Base-by-base conservation (phyloP, 2,113 vertebrate genomes). In the Sclerurus mexicanus region DNA sequence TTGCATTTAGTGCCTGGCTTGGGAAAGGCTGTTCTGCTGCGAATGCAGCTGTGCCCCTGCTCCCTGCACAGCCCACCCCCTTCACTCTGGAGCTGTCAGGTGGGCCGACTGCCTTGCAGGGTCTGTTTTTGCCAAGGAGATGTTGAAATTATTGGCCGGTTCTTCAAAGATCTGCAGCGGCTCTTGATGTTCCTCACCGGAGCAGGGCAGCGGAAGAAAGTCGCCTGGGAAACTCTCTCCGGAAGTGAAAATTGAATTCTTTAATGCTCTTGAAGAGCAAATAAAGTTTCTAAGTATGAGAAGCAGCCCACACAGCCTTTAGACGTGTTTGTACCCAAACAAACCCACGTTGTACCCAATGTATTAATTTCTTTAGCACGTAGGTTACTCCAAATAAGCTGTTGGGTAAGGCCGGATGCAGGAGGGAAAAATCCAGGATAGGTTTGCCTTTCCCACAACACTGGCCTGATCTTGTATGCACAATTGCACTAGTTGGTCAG, bases 151-250 rank as follows among this genome's bases (percentile, higher is more conserved):
- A 19, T 92, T 96, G 96, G 96, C 95, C 0, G 2, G 18, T 44
- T 89, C 95, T 97, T 96, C 93, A 97, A 96, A 97, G 96, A 14
- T 47, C 87, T 56, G 90, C 56, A 30, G 85, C 14, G 12, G 77
- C 37, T 93, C 79, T 84, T 87, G 89, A 93, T 91, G 85, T 94
- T 85, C 93, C 88, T 93, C 96, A 84, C 83, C 12, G 52, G 92
- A 95, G 76, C 20, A 1, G 76, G 93, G 87, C 95, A 94, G 93
- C 69, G 80, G 95, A 96, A 96, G 95, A 93, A 92, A 93, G 92
- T 58, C 60, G 53, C 92, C 90, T 90, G 93, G 92, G 96, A 96
- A 87, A 74, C 62, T 30, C 53, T 87, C 52, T 96, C 85, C 24
- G 85, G 96, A 96, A 93, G 95, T 96, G 88, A 84, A 89, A 84